A percentile compares a stretch with the other conserved stretches of the same genome.
Evolutionary conservation across 2,113 vertebrate genomes (phyloP).

Genomic region (Pithys albifrons): DNA sequence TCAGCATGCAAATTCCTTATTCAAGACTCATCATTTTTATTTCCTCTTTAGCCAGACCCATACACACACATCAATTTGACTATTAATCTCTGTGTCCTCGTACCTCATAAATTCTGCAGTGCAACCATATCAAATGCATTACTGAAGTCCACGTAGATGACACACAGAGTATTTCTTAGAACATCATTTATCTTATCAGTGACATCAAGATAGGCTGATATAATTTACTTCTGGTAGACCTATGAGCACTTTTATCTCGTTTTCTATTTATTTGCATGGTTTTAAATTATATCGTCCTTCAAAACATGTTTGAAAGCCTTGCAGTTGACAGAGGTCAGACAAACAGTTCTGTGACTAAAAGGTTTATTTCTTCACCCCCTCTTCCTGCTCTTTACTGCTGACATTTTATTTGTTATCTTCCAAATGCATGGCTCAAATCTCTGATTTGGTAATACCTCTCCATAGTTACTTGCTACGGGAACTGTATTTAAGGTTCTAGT

Average conservation of each 20-base stretch:
- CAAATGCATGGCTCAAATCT: background rate
- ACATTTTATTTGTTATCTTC: background rate
- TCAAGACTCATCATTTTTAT: constrained; percentile 46
- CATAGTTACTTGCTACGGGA: background rate
- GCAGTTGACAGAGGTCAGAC: background rate
- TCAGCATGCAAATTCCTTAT: constrained; percentile 41
- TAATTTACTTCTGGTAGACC: background rate
- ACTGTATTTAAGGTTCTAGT: background rate
- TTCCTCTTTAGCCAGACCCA: constrained; percentile 16
- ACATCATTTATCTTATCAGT: background rate
- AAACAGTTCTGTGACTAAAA: background rate
- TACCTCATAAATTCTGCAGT: constrained; percentile 39
- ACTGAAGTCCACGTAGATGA: background rate
- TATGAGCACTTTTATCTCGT: background rate
- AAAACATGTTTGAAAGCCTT: background rate
- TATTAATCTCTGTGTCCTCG: background rate
- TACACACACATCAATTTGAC: background rate
- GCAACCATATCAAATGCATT: constrained; percentile 12
- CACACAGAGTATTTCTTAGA: constrained; percentile 1
- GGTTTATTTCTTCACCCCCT: background rate
- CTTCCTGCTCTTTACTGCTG: background rate
- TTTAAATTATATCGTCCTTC: constrained; percentile 38
- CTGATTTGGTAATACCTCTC: background rate
- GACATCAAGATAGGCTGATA: background rate
- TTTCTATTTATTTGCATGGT: constrained; percentile 8